phyloP scores from a whole-genome alignment of 2,113 vertebrate species.

The Callithrix jacchus region DNA sequence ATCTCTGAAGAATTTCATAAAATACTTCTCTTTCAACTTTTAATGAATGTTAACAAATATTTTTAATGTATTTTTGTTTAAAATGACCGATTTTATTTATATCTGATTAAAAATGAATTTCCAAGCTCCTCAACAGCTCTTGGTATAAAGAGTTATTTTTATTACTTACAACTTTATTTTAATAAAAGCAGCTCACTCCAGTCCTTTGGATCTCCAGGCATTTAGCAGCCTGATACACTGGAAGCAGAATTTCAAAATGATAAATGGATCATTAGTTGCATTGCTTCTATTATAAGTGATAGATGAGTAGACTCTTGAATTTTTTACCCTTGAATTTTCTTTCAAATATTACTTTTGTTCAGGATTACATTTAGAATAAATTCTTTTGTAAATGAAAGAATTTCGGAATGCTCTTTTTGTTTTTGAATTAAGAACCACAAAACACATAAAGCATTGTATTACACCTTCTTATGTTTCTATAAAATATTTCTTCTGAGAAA shows the following conservation, averaged over 20 bases:
- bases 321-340: slow-evolving; percentile 20
- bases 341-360: not conserved
- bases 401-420: not conserved
- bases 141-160: slow-evolving; percentile 52
- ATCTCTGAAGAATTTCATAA: not conserved
- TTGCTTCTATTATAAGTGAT: slow-evolving; percentile 26
- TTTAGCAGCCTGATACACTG: not conserved
- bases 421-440: not conserved
- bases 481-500: not conserved
- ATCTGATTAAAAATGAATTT: slow-evolving; percentile 54
- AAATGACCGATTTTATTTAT: not conserved
- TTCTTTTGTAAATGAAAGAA: slow-evolving; percentile 2
- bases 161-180: not conserved
- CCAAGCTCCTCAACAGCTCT: not conserved
- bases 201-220: not conserved
- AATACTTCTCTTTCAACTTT: slow-evolving; percentile 32
- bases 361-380: not conserved
- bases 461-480: not conserved
- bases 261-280: not conserved
- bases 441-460: not conserved
- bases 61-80: not conserved
- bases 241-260: slow-evolving; percentile 59
- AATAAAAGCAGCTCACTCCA: not conserved
- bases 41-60: slow-evolving; percentile 43
- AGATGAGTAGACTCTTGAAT: not conserved